Conservation (phyloP, 2,888 invertebrate species). For the Lepidocyrtinus sp. region DNA sequence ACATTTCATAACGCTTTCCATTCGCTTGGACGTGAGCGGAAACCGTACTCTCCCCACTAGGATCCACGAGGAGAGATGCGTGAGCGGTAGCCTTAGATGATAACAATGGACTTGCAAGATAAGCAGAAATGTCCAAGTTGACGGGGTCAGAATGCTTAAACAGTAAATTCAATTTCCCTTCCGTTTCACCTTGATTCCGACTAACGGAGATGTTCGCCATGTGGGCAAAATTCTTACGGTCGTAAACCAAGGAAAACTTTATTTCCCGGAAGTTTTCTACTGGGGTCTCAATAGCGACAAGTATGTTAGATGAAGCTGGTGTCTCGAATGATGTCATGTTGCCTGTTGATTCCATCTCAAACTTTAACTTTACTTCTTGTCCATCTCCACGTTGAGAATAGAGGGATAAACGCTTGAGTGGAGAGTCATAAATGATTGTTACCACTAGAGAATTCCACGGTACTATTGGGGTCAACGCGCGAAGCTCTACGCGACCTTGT, state of each 20-base stretch:
- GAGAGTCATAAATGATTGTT: conserved; percentile 44
- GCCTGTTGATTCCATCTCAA: conserved; percentile 54
- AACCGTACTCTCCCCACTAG: conserved; percentile 50
- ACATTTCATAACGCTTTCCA: conserved; percentile 58
- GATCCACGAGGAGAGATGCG: conserved; percentile 45
- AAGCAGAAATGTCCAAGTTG: conserved; percentile 45
- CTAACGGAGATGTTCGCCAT: conserved; percentile 30
- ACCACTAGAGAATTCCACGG: conserved; percentile 61
- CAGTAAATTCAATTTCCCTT: conserved; percentile 47
- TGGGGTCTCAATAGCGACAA: conserved; percentile 60
- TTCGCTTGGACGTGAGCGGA: conserved; percentile 56
- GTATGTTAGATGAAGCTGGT: conserved; percentile 37
- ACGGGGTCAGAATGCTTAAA: conserved; percentile 47
- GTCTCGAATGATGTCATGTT: conserved; percentile 47
- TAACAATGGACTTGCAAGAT: conserved; percentile 42
- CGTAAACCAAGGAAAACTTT: conserved; percentile 52
- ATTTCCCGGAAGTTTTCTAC: conserved; percentile 60
- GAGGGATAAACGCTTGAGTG: conserved; percentile 37
- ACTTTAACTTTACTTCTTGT: conserved; percentile 58
- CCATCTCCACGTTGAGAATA: conserved; percentile 59
- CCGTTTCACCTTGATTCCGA: conserved; percentile 41
- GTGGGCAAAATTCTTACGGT: conserved; percentile 36
- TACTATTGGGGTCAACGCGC: conserved; percentile 65
- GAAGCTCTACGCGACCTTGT: conserved; percentile 51
- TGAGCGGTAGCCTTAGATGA: conserved; percentile 46